Evolutionary conservation across 1,140 invertebrate genomes (phyloP).

Genomic region (Drosophila suzukii): DNA sequence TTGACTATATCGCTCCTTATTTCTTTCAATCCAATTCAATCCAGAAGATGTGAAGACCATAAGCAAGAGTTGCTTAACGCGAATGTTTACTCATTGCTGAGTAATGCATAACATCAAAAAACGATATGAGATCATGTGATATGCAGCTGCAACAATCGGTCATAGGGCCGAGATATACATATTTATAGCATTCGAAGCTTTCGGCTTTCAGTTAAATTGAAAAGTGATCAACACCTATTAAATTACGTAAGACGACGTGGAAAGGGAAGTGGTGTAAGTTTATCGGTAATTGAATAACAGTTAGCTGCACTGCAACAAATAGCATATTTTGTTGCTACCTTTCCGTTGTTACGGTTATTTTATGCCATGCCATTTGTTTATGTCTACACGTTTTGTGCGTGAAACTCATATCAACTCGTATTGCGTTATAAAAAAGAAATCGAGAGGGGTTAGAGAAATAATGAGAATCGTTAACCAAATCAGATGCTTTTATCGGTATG

Average conservation of each 20-base stretch:
- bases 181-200: constrained; percentile 25
- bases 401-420: constrained; percentile 44
- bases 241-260: constrained; percentile 12
- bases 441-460: too few relatives aligned
- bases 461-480: neutral
- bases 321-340: constrained; percentile 16
- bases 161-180: constrained; percentile 34
- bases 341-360: constrained; percentile 23
- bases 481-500: neutral
- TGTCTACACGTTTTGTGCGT: constrained; percentile 58
- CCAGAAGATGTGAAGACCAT: constrained; percentile 44
- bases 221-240: constrained; percentile 45
- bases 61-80: constrained; percentile 1
- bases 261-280: neutral
- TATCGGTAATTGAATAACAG: constrained; percentile 64
- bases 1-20: too few relatives aligned
- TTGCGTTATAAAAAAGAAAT: constrained; percentile 45
- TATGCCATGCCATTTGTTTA: constrained; percentile 56
- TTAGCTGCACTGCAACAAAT: constrained; percentile 40
- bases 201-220: constrained; percentile 44
- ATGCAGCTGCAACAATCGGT: constrained; percentile 33
- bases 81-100: constrained; percentile 27
- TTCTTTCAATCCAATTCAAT: constrained; percentile 21
- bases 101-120: constrained; percentile 2
- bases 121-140: constrained; percentile 41